phyloP scores from a whole-genome alignment of 2,888 invertebrate species.

The Drosophila picticornis region DNA sequence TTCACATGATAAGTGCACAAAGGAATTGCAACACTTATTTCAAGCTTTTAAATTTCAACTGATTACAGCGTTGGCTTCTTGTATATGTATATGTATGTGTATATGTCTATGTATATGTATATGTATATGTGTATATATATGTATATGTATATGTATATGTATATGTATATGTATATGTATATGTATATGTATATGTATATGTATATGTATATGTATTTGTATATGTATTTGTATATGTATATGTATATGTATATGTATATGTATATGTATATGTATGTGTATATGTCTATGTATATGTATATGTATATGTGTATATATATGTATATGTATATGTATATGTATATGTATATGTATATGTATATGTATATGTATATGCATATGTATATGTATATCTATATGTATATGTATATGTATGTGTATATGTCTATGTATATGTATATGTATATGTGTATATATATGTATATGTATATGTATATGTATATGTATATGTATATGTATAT shows the following conservation, averaged over 20 bases:
- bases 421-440: conserved; percentile 7
- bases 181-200: no score
- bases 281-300: not conserved
- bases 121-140: not conserved
- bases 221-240: not conserved
- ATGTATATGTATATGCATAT: not conserved
- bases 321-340: not conserved
- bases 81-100: not conserved
- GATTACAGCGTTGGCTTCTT: not conserved
- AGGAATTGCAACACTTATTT: not conserved
- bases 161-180: no score
- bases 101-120: not conserved
- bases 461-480: no score
- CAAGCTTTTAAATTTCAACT: not conserved
- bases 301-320: not conserved
- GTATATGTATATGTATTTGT: not conserved
- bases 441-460: conserved; percentile 2
- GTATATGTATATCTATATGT: not conserved
- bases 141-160: no score
- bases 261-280: not conserved
- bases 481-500: no score
- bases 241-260: not conserved
- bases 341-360: not conserved
- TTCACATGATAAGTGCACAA: not conserved
- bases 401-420: not conserved